A percentile compares a stretch with the other conserved stretches of the same genome.
phyloP scores from a whole-genome alignment of 92 coral and sea anemone genomes.

The Palythoa grandis region DNA sequence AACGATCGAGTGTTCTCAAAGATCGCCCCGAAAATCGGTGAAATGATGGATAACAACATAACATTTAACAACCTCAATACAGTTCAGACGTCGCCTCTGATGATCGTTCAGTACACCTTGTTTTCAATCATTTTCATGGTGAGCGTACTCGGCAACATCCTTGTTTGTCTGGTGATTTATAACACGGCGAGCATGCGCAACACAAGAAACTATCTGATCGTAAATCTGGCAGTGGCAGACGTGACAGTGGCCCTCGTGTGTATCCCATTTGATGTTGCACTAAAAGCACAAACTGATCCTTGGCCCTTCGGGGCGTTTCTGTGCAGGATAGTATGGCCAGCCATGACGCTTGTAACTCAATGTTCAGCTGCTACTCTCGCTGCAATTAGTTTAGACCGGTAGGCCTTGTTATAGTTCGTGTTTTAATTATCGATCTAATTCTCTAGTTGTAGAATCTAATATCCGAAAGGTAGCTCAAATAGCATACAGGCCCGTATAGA shows the following conservation, averaged over 20 bases:
- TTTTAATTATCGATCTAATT: too few species aligned
- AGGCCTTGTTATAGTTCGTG: not conserved
- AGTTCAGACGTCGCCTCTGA: constrained; percentile 14
- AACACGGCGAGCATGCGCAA: constrained; percentile 89
- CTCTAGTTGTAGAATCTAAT: too few species aligned
- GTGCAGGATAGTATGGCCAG: constrained; percentile 83
- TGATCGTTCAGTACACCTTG: constrained; percentile 62
- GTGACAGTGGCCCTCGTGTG: constrained; percentile 86
- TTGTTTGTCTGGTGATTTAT: constrained; percentile 80
- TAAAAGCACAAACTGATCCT: constrained; percentile 53
- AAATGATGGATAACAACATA: constrained; percentile 2
- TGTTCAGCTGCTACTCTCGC: constrained; percentile 96
- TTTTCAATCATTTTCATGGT: constrained; percentile 74
- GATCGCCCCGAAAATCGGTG: not conserved
- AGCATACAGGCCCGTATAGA: too few species aligned
- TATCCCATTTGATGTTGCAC: constrained; percentile 80
- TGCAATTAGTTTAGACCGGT: constrained; percentile 87
- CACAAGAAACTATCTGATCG: constrained; percentile 79
- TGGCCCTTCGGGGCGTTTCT: constrained; percentile 83
- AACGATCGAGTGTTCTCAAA: not conserved
- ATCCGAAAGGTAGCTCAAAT: too few species aligned
- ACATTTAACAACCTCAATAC: not conserved
- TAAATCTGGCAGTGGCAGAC: constrained; percentile 86
- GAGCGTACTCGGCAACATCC: constrained; percentile 75
- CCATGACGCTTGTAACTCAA: constrained; percentile 88